These are phyloP conservation scores for Drosophila tanythrix DNA, from an alignment of 2,888 invertebrate genomes.

Conservation along the genomic window DNA sequence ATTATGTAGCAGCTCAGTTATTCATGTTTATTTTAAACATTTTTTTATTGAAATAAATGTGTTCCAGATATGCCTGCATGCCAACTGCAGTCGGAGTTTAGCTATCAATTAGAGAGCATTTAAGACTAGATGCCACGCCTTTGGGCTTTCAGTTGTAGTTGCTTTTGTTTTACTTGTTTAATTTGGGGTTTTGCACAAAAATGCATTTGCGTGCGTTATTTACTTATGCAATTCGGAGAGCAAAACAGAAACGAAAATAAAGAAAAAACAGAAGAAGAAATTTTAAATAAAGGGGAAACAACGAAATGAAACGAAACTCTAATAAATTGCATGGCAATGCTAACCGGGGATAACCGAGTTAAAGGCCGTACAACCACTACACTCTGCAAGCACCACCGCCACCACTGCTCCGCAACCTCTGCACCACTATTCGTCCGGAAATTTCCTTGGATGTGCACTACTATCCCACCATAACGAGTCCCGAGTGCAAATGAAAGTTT, in stretches of 20 bases:
- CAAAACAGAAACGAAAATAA: slow-evolving; percentile 6
- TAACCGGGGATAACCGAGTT: slow-evolving; percentile 69
- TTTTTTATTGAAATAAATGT: not conserved
- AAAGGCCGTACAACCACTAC: slow-evolving; percentile 56
- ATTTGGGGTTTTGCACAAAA: slow-evolving; percentile 50
- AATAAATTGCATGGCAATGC: slow-evolving; percentile 69
- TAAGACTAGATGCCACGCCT: slow-evolving; percentile 2
- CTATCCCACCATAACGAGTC: slow-evolving; percentile 50
- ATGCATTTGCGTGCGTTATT: slow-evolving; percentile 76
- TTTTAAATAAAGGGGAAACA: slow-evolving; percentile 1
- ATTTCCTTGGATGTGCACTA: slow-evolving; percentile 30
- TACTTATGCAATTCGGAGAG: slow-evolving; percentile 65
- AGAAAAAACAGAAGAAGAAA: not conserved
- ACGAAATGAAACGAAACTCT: slow-evolving; percentile 55
- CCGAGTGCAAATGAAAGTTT: slow-evolving; percentile 74
- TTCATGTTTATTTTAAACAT: not conserved
- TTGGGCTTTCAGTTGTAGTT: slow-evolving; percentile 4
- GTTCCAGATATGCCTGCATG: not conserved
- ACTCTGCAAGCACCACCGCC: not conserved
- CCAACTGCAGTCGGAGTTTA: not conserved
- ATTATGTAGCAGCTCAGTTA: not conserved
- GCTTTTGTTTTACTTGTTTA: slow-evolving; percentile 48
- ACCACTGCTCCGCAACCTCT: not conserved
- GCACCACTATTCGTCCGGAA: slow-evolving; percentile 4
- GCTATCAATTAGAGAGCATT: slow-evolving; percentile 35